Percentiles rank a stretch among this genome's conserved stretches.
These are phyloP conservation scores for Spea multiplicata DNA, from an alignment of 2,113 vertebrate species.

Conservation along the genomic window DNA sequence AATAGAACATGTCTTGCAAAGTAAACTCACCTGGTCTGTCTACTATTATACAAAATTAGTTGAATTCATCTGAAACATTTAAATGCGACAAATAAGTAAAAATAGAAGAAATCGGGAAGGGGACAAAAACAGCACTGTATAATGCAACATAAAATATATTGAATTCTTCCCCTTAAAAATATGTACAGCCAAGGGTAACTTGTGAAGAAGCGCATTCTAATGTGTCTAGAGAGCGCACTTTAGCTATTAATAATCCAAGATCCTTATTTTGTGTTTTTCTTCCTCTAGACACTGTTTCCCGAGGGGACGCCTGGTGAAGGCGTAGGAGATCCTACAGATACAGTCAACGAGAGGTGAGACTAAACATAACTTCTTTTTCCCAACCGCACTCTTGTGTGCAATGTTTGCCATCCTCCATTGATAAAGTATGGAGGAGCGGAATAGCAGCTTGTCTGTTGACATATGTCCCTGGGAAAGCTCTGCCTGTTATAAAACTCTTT, in stretches of 20 bases:
- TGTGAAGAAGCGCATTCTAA: too few relatives aligned
- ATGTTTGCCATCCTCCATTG: not conserved
- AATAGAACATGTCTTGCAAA: too few relatives aligned
- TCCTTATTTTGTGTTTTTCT: slow-evolving; percentile 56
- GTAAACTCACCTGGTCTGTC: too few relatives aligned
- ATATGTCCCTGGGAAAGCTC: not conserved
- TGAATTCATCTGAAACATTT: too few relatives aligned
- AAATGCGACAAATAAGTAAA: too few relatives aligned
- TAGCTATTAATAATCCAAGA: not conserved
- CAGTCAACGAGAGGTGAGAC: slow-evolving; percentile 25
- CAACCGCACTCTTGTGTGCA: not conserved
- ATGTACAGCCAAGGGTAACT: too few relatives aligned
- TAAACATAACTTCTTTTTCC: not conserved
- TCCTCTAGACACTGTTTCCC: slow-evolving; percentile 59
- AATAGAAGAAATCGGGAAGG: too few relatives aligned
- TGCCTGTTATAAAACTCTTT: not conserved
- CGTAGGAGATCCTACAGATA: not conserved
- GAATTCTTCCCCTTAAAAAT: too few relatives aligned
- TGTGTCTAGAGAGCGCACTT: too few relatives aligned
- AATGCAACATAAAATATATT: too few relatives aligned
- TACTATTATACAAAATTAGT: too few relatives aligned
- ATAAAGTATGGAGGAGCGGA: not conserved
- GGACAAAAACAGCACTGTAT: too few relatives aligned
- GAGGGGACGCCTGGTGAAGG: slow-evolving; percentile 60
- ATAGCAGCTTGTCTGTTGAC: not conserved